Evolutionary conservation across 2,888 invertebrate species (phyloP).

Genomic region (Baronia brevicornis): DNA sequence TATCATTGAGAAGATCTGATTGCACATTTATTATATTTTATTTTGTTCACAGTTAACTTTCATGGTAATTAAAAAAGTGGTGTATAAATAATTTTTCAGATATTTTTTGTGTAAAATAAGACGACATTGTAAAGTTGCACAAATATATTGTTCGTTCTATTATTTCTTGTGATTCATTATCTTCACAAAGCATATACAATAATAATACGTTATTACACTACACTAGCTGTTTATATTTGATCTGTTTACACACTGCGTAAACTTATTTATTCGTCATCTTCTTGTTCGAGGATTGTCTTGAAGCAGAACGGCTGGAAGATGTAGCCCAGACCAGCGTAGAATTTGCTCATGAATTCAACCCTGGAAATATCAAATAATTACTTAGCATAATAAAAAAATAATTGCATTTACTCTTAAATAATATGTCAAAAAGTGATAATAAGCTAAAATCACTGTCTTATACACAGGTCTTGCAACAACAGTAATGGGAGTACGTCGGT

Average conservation of each 20-base stretch:
- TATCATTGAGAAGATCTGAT: too few relatives aligned
- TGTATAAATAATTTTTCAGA: too few relatives aligned
- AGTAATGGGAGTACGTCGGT: too few relatives aligned
- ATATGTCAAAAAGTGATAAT: not conserved
- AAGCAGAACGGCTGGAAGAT: conserved; percentile 91
- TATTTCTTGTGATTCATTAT: conserved; percentile 46
- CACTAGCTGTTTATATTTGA: conserved; percentile 26
- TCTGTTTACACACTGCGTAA: conserved; percentile 13
- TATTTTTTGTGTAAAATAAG: conserved; percentile 32
- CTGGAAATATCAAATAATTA: conserved; percentile 55
- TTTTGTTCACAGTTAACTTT: too few relatives aligned
- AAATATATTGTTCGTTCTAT: conserved; percentile 45
- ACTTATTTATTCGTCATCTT: conserved; percentile 53
- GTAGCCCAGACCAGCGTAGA: conserved; percentile 89
- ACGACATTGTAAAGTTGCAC: conserved; percentile 40
- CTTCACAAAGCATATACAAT: conserved; percentile 19
- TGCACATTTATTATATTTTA: too few relatives aligned
- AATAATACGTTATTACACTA: conserved; percentile 46
- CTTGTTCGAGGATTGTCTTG: conserved; percentile 80
- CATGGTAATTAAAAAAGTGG: too few relatives aligned
- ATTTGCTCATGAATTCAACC: conserved; percentile 98
- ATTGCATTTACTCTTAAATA: not conserved
- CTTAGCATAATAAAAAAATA: not conserved
- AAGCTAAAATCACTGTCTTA: too few relatives aligned
- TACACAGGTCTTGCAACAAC: too few relatives aligned